A percentile compares a stretch with the other conserved stretches of the same genome.
Evolutionary conservation across 2,888 invertebrate genomes (phyloP).

Genomic region (Drosophila eohydei): DNA sequence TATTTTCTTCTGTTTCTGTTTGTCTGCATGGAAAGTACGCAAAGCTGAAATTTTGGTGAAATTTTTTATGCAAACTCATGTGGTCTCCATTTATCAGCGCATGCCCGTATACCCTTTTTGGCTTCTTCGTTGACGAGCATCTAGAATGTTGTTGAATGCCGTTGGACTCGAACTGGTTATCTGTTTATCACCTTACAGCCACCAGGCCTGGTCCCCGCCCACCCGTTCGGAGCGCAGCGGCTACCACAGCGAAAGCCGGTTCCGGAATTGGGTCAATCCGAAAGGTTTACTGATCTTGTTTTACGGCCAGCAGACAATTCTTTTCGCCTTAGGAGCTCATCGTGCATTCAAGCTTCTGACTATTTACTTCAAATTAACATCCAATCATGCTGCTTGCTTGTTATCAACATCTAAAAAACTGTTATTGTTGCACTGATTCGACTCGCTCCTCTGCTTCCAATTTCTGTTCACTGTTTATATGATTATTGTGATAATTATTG

Average conservation of each 20-base stretch:
- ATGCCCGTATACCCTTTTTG: constrained; percentile 38
- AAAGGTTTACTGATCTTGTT: constrained; percentile 78
- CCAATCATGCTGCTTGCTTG: constrained; percentile 53
- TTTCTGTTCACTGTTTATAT: constrained; percentile 1
- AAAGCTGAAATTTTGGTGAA: constrained; percentile 61
- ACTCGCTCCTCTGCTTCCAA: background rate
- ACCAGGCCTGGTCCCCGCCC: constrained; percentile 12
- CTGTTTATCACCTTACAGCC: constrained; percentile 62
- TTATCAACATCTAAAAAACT: constrained; percentile 24
- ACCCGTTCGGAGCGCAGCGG: constrained; percentile 16
- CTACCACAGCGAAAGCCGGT: constrained; percentile 59
- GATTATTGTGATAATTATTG: background rate
- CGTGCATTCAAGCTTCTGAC: constrained; percentile 21
- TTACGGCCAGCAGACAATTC: constrained; percentile 55
- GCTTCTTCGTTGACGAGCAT: constrained; percentile 34
- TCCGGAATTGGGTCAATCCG: constrained; percentile 73
- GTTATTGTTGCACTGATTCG: background rate
- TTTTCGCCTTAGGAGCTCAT: constrained; percentile 34
- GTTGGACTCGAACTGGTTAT: constrained; percentile 65
- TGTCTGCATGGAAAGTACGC: constrained; percentile 61
- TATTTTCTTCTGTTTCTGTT: constrained; percentile 44
- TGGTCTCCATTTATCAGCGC: constrained; percentile 52
- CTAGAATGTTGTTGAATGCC: constrained; percentile 60
- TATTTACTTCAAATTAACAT: constrained; percentile 22
- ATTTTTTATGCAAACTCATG: constrained; percentile 74